phyloP scores from a whole-genome alignment of 2,888 invertebrate genomes.

The Rhagonycha fulva region DNA sequence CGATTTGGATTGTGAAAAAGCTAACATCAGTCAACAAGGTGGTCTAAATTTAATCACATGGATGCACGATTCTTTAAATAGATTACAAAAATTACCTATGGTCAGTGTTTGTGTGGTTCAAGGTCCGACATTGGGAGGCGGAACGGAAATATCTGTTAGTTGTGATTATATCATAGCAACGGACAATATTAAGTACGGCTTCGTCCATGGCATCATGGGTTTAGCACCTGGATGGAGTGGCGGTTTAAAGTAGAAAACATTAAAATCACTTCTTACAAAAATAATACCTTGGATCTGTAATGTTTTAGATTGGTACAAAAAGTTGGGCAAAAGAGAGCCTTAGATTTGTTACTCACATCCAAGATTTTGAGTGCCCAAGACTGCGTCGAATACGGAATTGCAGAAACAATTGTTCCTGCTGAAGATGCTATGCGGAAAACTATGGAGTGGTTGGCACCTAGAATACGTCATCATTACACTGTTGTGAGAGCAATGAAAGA shows the following conservation, averaged over 20 bases:
- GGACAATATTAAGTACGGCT: conserved; percentile 43
- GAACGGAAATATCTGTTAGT: conserved; percentile 43
- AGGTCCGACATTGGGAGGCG: conserved; percentile 45
- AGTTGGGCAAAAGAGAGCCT: conserved; percentile 41
- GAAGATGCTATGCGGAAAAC: conserved; percentile 34
- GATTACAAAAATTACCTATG: conserved; percentile 39
- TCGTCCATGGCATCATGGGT: conserved; percentile 48
- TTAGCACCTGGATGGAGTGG: conserved; percentile 48
- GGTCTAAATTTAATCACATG: conserved; percentile 41
- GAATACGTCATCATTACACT: conserved; percentile 35
- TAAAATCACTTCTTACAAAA: background rate
- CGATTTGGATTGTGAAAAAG: conserved; percentile 44
- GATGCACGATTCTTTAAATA: conserved; percentile 42
- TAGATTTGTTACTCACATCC: conserved; percentile 42
- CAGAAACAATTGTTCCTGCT: conserved; percentile 38
- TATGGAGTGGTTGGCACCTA: conserved; percentile 38
- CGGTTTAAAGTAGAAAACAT: conserved; percentile 39
- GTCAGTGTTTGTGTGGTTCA: conserved; percentile 42
- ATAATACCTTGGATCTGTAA: background rate
- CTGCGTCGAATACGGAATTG: conserved; percentile 41
- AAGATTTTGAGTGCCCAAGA: conserved; percentile 42
- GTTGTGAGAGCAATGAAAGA: conserved; percentile 40
- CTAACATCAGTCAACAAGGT: conserved; percentile 36
- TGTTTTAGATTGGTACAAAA: conserved; percentile 42
- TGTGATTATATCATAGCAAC: conserved; percentile 44